phyloP scores from a whole-genome alignment of 2,888 invertebrate species.

The Griposia aprilina region DNA sequence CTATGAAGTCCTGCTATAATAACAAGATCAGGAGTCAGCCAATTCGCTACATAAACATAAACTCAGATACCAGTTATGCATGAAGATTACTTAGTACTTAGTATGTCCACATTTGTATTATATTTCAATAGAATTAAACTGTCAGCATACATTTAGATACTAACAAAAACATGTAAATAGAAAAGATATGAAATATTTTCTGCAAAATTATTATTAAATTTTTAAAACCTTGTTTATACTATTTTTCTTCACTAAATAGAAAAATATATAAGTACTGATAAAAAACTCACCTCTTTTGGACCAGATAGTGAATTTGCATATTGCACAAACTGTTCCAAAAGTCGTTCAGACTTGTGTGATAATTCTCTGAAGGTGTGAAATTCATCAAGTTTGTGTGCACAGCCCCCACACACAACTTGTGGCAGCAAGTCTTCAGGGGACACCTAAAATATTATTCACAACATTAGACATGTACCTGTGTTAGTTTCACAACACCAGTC shows the following conservation, averaged over 20 bases:
- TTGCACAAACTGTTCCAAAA: slow-evolving; percentile 94
- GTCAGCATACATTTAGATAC: slow-evolving; percentile 64
- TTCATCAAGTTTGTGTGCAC: slow-evolving; percentile 94
- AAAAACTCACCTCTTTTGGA: slow-evolving; percentile 91
- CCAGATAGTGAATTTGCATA: slow-evolving; percentile 93
- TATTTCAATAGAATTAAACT: slow-evolving; percentile 54
- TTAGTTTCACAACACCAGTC: slow-evolving; percentile 77
- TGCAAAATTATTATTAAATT: slow-evolving; percentile 48
- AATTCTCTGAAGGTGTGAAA: slow-evolving; percentile 94
- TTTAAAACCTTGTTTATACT: slow-evolving; percentile 28
- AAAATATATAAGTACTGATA: neutral
- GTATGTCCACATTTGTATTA: slow-evolving; percentile 46
- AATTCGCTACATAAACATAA: slow-evolving; percentile 84
- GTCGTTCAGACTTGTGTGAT: slow-evolving; percentile 94
- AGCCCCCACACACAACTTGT: slow-evolving; percentile 94
- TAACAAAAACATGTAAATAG: slow-evolving; percentile 70
- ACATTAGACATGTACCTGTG: slow-evolving; percentile 66
- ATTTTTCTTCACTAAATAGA: slow-evolving; percentile 13
- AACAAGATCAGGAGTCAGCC: slow-evolving; percentile 81
- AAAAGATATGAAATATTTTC: slow-evolving; percentile 53
- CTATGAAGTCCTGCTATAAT: slow-evolving; percentile 80
- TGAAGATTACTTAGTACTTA: slow-evolving; percentile 67
- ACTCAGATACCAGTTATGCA: slow-evolving; percentile 81
- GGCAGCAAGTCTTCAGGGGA: slow-evolving; percentile 94
- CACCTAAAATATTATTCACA: slow-evolving; percentile 90